Evolutionary conservation across 37 sponge, comb jelly and placozoan genomes (phyloP), one percentile per base, ranked within the genome.

Genomic region (Amphimedon queenslandica): DNA sequence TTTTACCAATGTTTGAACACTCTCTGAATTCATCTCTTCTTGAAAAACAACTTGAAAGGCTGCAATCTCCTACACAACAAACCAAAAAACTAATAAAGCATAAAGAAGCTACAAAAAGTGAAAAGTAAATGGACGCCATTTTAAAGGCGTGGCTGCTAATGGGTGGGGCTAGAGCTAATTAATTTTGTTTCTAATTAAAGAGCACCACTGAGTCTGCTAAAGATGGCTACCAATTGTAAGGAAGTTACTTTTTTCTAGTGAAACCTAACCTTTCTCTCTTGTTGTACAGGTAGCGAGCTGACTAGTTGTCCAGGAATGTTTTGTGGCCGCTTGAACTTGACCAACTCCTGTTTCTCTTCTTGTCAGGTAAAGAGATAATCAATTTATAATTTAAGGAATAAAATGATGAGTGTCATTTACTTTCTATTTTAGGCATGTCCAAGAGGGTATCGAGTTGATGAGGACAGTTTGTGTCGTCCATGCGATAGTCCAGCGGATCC

Each of bases 231-330:
- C 5, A 11, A n/a, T n/a, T 60, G 61, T 60, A 11, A n/a, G 28
- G 8, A 60, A 60, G 28, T 60, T n/a, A n/a, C n/a, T n/a, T 11
- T 60, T n/a, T n/a, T 60, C 61, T n/a, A 6, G 61, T 60, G 28
- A 60, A 60, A 25, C 5, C 21, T 5, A 60, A 60, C 21, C 5
- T 47, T 47, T 47, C 51, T 13, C 13, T 11, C 21, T 60, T 60
- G 8, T n/a, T 60, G 28, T 37, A 36, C 10, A 74, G 74, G 74
- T 38, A 3, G 29, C n/a, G 37, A 53, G n/a, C n/a, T n/a, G n/a
- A n/a, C n/a, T n/a, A n/a, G n/a, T n/a, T 80, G 80, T 30, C 80
- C 80, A 4, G 80, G 80, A 4, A 69, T 39, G 29, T 80, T 63
- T 66, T 80, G 80, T 80, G 80, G 80, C 5, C 66, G 73, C 3